phyloP scores from a whole-genome alignment of 2,888 invertebrate genomes.

The Ennomos quercinarius region DNA sequence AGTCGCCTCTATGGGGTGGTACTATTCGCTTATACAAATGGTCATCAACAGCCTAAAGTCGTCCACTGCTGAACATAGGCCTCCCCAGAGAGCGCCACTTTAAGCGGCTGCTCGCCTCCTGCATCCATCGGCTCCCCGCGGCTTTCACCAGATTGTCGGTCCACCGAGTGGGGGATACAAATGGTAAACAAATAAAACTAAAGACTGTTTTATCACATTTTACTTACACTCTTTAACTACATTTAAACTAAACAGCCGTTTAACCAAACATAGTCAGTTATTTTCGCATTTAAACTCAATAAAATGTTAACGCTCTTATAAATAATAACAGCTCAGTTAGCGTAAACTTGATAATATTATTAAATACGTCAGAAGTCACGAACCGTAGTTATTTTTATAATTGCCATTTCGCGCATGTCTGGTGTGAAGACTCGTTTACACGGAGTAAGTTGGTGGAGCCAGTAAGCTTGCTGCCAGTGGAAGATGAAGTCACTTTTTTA shows the following conservation, averaged over 20 bases:
- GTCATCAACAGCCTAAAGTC: no score
- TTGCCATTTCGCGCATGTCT: slow-evolving; percentile 16
- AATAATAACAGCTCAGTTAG: slow-evolving; percentile 13
- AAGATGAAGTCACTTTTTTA: no score
- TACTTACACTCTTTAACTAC: slow-evolving; percentile 6
- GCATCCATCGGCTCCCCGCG: no score
- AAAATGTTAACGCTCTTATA: slow-evolving; percentile 15
- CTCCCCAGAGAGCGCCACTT: no score
- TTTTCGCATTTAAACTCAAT: slow-evolving; percentile 3
- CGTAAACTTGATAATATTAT: background rate
- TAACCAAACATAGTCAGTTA: slow-evolving; percentile 19
- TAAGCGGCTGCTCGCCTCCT: no score
- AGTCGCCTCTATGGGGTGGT: no score
- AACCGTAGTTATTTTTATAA: slow-evolving; percentile 22
- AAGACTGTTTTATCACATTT: background rate
- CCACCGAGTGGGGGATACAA: no score
- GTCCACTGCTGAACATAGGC: no score
- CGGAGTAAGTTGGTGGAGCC: slow-evolving; percentile 1
- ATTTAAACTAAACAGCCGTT: background rate
- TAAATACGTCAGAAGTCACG: slow-evolving; percentile 25
- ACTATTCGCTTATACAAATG: no score
- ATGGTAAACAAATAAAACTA: slow-evolving; percentile 1
- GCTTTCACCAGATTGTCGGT: no score
- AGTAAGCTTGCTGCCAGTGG: background rate
- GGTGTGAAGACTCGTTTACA: slow-evolving; percentile 1